Conservation (phyloP, 2,797 vertebrate species). For the Urosaurus nigricauda region DNA sequence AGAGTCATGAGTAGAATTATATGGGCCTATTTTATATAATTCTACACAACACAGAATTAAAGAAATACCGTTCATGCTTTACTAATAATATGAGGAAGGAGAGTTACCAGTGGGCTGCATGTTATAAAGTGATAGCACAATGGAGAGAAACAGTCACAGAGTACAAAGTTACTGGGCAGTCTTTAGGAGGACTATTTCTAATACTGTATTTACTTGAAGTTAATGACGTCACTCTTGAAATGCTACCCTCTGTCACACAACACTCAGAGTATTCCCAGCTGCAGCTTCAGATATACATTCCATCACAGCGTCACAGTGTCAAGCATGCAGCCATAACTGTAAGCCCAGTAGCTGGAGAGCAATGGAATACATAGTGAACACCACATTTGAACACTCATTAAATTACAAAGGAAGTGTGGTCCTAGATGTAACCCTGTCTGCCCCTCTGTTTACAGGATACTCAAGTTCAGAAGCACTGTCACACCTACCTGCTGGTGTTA, state of each 20-base stretch:
- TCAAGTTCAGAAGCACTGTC: conserved; percentile 19
- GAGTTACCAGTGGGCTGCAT: no score
- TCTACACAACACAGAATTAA: background rate
- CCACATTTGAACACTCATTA: conserved; percentile 16
- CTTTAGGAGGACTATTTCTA: conserved; percentile 29
- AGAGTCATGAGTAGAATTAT: background rate
- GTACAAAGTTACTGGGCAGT: conserved; percentile 26
- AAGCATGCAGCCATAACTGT: conserved; percentile 17
- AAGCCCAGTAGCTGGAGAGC: conserved; percentile 8
- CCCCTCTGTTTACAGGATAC: background rate
- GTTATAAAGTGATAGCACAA: background rate
- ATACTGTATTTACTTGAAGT: conserved; percentile 41
- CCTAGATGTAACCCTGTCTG: conserved; percentile 33
- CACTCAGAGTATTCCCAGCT: conserved; percentile 12
- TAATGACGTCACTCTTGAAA: conserved; percentile 39
- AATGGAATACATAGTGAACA: background rate
- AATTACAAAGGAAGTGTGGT: conserved; percentile 54
- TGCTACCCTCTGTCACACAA: conserved; percentile 9
- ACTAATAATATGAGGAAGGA: background rate
- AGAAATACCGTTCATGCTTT: background rate
- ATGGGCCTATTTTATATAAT: background rate
- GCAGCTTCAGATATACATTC: conserved; percentile 25
- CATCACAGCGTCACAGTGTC: background rate
- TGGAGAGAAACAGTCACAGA: background rate
- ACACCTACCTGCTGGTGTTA: background rate